Base-by-base conservation (phyloP, 2,113 vertebrate species). In the Mystacornis crossleyi region DNA sequence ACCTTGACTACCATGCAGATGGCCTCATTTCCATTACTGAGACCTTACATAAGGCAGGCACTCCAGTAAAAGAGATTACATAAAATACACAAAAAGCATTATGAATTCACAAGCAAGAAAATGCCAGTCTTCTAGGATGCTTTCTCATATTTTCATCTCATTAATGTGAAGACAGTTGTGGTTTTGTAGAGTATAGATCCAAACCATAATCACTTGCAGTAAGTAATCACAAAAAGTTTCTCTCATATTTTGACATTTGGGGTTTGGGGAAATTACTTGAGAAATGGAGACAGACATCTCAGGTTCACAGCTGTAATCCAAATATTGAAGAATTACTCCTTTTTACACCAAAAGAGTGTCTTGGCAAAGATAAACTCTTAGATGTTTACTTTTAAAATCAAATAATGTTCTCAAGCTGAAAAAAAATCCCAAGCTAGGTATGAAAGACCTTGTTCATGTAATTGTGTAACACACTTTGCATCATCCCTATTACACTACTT, bases 31-130 rank as follows among this genome's bases (percentile, higher is more conserved):
- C 51, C 67, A 88, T 78, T 58, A 55, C 69, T 86, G 64, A 86
- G 65, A 58, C 33, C 71, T 95, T 94, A 95, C 26, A 71, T 93
- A 95, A 93, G 43, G 51, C 74, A 92, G 67, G 64, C 53, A 83
- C 55, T 93, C 69, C 79, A 60, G 43, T 50, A 66, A 93, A 73
- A 90, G 34, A 80, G 75, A 86, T 93, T 89, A 93, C n/a, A 86
- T 86, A 92, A 95, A 96, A 60, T 57, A 73, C 3, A 93, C 14
- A 21, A 71, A 75, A 92, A 73, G 24, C 48, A 61, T 43, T 86
- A 88, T 55, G 43, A 94, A 92, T 17, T 65, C 90, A 62, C 5
- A 73, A 66, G 70, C 47, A 81, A 95, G 47, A 36, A 90, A 94
- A 77, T 43, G 28, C 3, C 79, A 84, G 0, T 53, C 60, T 81